Conservation (phyloP, 2,888 invertebrate genomes). For the Eledone cirrhosa region DNA sequence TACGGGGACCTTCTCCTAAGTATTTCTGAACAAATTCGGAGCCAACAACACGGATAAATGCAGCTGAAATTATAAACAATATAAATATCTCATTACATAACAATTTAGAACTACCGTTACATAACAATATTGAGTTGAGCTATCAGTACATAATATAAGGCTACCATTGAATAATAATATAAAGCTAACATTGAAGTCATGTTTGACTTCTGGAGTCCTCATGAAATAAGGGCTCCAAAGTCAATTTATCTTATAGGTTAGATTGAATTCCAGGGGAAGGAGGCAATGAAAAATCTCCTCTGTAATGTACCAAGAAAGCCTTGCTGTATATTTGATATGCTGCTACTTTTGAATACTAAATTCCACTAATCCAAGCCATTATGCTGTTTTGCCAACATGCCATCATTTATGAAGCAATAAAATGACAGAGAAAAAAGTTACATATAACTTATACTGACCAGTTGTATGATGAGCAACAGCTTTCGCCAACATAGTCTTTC, state of each 20-base stretch:
- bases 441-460: slow-evolving; percentile 72
- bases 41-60: slow-evolving; percentile 98
- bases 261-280: too few species aligned
- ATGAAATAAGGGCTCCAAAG: too few species aligned
- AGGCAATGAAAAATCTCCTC: too few species aligned
- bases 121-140: neutral
- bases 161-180: too few species aligned
- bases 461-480: slow-evolving; percentile 98
- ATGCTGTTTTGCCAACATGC: too few species aligned
- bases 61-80: slow-evolving; percentile 72
- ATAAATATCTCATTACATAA: neutral
- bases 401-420: too few species aligned
- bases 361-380: neutral
- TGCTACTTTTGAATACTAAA: neutral
- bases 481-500: slow-evolving; percentile 99
- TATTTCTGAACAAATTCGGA: slow-evolving; percentile 99
- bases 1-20: slow-evolving; percentile 97
- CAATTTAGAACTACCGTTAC: too few species aligned
- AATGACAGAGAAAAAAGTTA: too few species aligned
- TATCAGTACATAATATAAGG: neutral
- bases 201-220: too few species aligned
- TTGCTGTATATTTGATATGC: neutral
- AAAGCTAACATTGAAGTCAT: too few species aligned
- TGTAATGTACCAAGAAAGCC: neutral
- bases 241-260: too few species aligned